Conservation (phyloP, 2,888 invertebrate genomes). For the Standfussiana lucernea region DNA sequence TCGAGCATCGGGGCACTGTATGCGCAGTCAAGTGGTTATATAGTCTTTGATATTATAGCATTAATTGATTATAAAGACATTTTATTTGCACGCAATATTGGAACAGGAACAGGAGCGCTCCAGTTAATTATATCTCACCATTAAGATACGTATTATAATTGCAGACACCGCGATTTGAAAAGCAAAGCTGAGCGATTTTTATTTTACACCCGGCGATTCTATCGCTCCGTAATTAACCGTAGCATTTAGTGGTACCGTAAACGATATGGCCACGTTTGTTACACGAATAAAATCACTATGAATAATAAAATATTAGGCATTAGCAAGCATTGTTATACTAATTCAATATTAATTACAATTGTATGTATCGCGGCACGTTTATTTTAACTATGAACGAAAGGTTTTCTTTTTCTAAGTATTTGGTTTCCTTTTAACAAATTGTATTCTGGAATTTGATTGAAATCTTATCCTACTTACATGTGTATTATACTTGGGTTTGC, state of each 20-base stretch:
- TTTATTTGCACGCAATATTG: conserved; percentile 68
- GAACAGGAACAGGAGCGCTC: conserved; percentile 52
- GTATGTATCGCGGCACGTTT: conserved; percentile 51
- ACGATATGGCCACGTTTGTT: conserved; percentile 75
- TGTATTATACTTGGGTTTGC: background rate
- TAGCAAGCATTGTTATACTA: conserved; percentile 70
- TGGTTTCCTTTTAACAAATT: conserved; percentile 43
- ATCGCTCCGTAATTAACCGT: conserved; percentile 85
- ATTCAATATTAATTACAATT: conserved; percentile 72
- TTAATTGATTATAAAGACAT: conserved; percentile 72
- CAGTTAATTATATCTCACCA: conserved; percentile 66
- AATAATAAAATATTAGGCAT: conserved; percentile 75
- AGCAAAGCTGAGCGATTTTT: conserved; percentile 86
- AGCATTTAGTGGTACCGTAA: conserved; percentile 86
- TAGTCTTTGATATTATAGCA: too few relatives aligned
- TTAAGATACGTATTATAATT: conserved; percentile 81
- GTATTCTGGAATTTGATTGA: conserved; percentile 22
- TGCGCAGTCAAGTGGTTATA: too few relatives aligned
- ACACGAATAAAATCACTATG: conserved; percentile 76
- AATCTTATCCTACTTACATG: background rate
- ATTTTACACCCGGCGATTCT: conserved; percentile 84
- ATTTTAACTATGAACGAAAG: conserved; percentile 50
- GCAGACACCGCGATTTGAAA: conserved; percentile 84
- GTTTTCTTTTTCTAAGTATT: conserved; percentile 45
- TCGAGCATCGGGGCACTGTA: too few relatives aligned